Conservation (phyloP, 1,140 invertebrate genomes). For the Drosophila obscura region DNA sequence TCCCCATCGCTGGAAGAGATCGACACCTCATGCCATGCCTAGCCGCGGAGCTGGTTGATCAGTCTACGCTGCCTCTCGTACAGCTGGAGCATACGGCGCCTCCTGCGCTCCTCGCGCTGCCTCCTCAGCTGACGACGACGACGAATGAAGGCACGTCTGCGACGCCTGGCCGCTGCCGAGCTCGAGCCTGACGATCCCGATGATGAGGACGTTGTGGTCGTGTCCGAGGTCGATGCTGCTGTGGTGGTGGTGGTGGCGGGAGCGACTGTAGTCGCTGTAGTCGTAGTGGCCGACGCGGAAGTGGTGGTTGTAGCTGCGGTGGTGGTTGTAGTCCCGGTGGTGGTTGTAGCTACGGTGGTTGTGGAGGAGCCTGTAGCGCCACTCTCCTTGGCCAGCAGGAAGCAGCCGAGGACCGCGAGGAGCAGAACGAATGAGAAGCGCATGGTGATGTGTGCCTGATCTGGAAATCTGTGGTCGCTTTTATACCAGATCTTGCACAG, state of each 20-base stretch:
- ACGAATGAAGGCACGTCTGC: constrained; percentile 23
- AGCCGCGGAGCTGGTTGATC: constrained; percentile 30
- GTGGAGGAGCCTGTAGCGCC: background rate
- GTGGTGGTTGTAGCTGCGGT: background rate
- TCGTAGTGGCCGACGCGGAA: background rate
- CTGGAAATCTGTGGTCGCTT: background rate
- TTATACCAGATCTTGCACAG: constrained; percentile 16
- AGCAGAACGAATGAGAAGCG: constrained; percentile 23
- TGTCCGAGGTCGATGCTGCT: background rate
- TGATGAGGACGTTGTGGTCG: constrained; percentile 15
- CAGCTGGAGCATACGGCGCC: constrained; percentile 23
- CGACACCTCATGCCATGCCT: background rate
- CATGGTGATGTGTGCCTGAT: constrained; percentile 22
- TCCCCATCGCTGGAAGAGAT: no score
- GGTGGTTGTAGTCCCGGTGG: background rate
- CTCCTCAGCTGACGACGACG: constrained; percentile 23
- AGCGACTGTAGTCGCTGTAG: constrained; percentile 13
- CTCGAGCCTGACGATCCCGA: constrained; percentile 9
- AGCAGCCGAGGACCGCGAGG: constrained; percentile 21
- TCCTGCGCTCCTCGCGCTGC: constrained; percentile 17
- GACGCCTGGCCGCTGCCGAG: constrained; percentile 26
- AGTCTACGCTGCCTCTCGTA: constrained; percentile 15
- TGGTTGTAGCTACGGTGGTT: background rate
- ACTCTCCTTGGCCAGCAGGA: constrained; percentile 18
- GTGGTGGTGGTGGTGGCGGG: constrained; percentile 5